A percentile compares a stretch with the other conserved stretches of the same genome.
Conservation (phyloP, 2,888 invertebrate species). For the Aethes cnicana region DNA sequence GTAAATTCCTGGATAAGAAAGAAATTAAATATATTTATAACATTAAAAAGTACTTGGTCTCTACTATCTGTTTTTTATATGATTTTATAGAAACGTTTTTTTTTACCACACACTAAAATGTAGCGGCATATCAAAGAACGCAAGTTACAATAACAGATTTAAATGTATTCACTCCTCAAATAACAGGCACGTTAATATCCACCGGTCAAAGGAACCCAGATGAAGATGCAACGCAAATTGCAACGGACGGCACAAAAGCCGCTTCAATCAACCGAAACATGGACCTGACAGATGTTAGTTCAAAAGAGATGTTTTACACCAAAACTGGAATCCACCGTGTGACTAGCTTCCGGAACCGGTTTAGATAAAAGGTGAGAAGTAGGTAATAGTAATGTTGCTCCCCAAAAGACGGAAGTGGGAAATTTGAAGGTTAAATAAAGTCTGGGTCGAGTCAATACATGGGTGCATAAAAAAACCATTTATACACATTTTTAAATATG, state of each 20-base stretch:
- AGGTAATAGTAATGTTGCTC: constrained; percentile 40
- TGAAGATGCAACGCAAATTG: constrained; percentile 26
- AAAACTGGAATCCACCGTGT: constrained; percentile 66
- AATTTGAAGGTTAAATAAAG: not conserved
- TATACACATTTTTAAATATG: too few species aligned
- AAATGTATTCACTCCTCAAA: constrained; percentile 13
- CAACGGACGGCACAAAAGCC: constrained; percentile 42
- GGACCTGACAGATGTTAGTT: constrained; percentile 56
- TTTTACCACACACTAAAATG: too few species aligned
- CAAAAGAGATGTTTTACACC: constrained; percentile 46
- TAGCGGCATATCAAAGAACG: constrained; percentile 8
- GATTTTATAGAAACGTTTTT: too few species aligned
- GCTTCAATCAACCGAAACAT: constrained; percentile 45
- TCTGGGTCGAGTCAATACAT: too few species aligned
- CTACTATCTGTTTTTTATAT: too few species aligned
- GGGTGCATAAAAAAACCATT: too few species aligned
- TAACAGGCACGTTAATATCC: constrained; percentile 18
- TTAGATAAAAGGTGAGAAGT: constrained; percentile 37
- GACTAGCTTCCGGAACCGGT: constrained; percentile 73
- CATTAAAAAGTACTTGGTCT: too few species aligned
- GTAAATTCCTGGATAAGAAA: too few species aligned
- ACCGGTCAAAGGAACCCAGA: constrained; percentile 20
- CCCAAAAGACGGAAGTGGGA: constrained; percentile 41
- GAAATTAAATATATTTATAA: too few species aligned
- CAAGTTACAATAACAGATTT: constrained; percentile 11